Evolutionary conservation across 2,113 vertebrate genomes (phyloP).

Genomic region (Urocitellus parryii): DNA sequence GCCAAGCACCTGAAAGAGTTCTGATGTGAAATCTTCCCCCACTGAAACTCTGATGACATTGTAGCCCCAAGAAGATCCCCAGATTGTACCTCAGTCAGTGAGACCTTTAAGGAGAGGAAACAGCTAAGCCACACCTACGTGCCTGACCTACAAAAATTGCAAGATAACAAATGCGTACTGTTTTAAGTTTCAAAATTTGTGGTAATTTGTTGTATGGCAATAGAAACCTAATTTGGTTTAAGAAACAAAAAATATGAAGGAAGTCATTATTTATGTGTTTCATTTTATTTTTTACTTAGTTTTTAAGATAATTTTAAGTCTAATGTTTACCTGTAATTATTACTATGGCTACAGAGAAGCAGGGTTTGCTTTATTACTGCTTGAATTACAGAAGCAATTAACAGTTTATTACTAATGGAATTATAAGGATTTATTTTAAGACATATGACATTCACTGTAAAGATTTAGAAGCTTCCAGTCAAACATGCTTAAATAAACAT

Average conservation of each 20-base stretch:
- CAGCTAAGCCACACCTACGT: neutral
- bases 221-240: neutral
- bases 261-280: neutral
- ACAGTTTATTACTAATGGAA: slow-evolving; percentile 2
- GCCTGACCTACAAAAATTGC: neutral
- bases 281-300: neutral
- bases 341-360: neutral
- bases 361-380: slow-evolving; percentile 14
- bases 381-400: slow-evolving; percentile 50
- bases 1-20: neutral
- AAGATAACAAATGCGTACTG: neutral
- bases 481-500: neutral
- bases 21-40: neutral
- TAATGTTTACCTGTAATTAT: neutral
- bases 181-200: neutral
- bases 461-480: neutral
- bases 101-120: neutral
- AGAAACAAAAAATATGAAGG: neutral
- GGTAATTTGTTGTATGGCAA: neutral
- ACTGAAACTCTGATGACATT: neutral
- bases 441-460: neutral
- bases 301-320: neutral
- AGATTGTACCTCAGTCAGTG: fast-evolving
- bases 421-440: slow-evolving; percentile 29
- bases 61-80: neutral